Percentiles rank a stretch among this genome's conserved stretches.
Evolutionary conservation across 2,888 invertebrate genomes (phyloP).

Genomic region (Stomorhina lunata): DNA sequence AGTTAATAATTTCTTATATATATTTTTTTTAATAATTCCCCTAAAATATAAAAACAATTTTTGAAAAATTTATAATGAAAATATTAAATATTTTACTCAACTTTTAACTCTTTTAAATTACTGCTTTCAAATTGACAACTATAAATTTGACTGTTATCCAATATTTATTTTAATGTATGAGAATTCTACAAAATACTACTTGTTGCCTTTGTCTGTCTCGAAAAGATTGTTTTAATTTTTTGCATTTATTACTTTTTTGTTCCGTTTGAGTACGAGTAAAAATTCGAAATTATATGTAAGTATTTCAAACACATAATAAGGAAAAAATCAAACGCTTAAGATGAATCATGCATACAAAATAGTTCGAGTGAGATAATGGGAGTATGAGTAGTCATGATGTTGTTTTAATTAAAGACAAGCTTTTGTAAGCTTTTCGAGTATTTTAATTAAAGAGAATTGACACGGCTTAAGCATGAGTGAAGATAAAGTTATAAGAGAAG

Average conservation of each 20-base stretch:
- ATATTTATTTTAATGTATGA: slow-evolving; percentile 14
- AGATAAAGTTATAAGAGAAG: not conserved
- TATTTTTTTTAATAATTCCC: too few relatives aligned
- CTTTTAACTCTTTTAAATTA: slow-evolving; percentile 18
- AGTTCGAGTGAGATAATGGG: slow-evolving; percentile 43
- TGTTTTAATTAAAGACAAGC: slow-evolving; percentile 22
- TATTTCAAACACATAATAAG: slow-evolving; percentile 46
- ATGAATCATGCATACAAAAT: slow-evolving; percentile 62
- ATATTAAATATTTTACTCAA: too few relatives aligned
- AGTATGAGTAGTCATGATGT: not conserved
- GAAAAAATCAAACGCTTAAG: slow-evolving; percentile 17
- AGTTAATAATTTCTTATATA: too few relatives aligned
- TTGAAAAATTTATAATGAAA: too few relatives aligned
- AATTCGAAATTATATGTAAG: not conserved
- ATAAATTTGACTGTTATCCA: slow-evolving; percentile 10
- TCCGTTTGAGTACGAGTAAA: slow-evolving; percentile 46
- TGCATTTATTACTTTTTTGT: slow-evolving; percentile 29
- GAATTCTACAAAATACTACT: not conserved
- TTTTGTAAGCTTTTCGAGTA: not conserved
- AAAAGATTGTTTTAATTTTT: slow-evolving; percentile 1
- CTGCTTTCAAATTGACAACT: not conserved
- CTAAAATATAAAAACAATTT: too few relatives aligned
- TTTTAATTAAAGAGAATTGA: not conserved
- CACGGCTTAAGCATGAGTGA: not conserved
- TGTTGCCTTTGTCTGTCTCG: slow-evolving; percentile 15